Percentiles rank a stretch among this genome's conserved stretches.
Conservation (phyloP, 2,888 invertebrate genomes). For the Diplazon laetatorius region DNA sequence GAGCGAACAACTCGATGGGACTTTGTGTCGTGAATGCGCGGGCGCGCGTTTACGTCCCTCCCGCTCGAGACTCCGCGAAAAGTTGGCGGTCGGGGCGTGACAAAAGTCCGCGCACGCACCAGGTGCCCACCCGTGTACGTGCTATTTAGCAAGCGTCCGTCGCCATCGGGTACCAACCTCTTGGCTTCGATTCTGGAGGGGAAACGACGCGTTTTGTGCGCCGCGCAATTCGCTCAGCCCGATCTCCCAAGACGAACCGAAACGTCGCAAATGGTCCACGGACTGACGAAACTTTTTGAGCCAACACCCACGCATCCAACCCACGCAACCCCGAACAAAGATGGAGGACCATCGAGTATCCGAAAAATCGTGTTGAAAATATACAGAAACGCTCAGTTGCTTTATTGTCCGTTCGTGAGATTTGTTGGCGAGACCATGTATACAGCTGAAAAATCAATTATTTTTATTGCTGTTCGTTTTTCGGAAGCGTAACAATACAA, state of each 20-base stretch:
- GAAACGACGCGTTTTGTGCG: conserved; percentile 20
- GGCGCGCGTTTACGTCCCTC: neutral
- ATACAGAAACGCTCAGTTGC: no score
- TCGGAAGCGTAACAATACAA: no score
- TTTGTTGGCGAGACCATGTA: no score
- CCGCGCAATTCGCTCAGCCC: conserved; percentile 25
- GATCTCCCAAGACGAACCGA: conserved; percentile 43
- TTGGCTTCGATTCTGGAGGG: conserved; percentile 40
- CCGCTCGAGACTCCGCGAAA: conserved; percentile 14
- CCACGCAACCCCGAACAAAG: conserved; percentile 21
- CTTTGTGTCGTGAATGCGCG: neutral
- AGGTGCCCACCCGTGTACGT: conserved; percentile 45
- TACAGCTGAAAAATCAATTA: no score
- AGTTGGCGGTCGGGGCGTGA: conserved; percentile 54
- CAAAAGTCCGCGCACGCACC: conserved; percentile 42
- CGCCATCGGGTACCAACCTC: conserved; percentile 51
- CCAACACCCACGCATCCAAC: conserved; percentile 44
- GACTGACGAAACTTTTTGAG: conserved; percentile 15
- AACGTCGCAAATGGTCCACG: conserved; percentile 31
- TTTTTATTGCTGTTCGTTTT: no score
- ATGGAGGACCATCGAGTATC: conserved; percentile 15
- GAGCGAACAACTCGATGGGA: neutral
- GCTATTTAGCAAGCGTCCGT: conserved; percentile 26
- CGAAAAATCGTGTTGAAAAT: neutral
- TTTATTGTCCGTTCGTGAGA: no score